These are phyloP conservation scores for Lepidurus apus DNA, from an alignment of 1,140 invertebrate genomes.

Conservation along the genomic window DNA sequence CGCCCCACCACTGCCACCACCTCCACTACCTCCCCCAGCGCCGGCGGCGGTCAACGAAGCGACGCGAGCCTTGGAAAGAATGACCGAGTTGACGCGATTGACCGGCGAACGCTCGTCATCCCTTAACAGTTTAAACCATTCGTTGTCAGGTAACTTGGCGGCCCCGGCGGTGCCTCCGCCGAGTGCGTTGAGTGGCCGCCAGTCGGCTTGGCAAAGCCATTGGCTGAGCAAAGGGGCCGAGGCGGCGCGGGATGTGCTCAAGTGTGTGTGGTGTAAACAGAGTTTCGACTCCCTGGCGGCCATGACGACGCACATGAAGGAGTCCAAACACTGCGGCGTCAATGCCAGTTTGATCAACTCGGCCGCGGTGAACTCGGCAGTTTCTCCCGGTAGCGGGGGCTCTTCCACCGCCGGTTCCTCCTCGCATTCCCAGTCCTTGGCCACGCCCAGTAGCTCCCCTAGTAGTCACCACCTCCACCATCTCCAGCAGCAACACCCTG, in stretches of 20 bases:
- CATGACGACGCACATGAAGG: slow-evolving; percentile 90
- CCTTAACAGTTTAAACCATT: neutral
- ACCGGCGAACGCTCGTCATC: slow-evolving; percentile 54
- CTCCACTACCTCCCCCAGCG: slow-evolving; percentile 47
- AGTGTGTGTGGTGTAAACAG: slow-evolving; percentile 93
- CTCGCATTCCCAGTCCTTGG: slow-evolving; percentile 52
- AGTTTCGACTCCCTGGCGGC: slow-evolving; percentile 83
- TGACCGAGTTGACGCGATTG: slow-evolving; percentile 80
- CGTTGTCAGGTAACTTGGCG: slow-evolving; percentile 38
- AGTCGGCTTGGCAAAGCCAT: slow-evolving; percentile 78
- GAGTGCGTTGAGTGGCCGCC: slow-evolving; percentile 44
- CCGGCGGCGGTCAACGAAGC: slow-evolving; percentile 63
- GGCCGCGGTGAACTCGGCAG: neutral
- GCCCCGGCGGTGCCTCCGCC: slow-evolving; percentile 50
- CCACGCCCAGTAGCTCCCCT: slow-evolving; percentile 58
- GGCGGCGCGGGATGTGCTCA: slow-evolving; percentile 86
- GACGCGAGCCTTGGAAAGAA: slow-evolving; percentile 80
- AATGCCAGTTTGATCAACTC: slow-evolving; percentile 34
- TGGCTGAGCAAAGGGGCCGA: slow-evolving; percentile 91
- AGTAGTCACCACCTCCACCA: slow-evolving; percentile 47
- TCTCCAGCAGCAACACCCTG: slow-evolving; percentile 49
- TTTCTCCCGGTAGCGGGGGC: slow-evolving; percentile 44
- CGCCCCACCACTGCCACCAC: slow-evolving; percentile 34
- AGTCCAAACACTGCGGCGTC: slow-evolving; percentile 75
- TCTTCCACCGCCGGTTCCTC: slow-evolving; percentile 60